phyloP scores from a whole-genome alignment of 2,113 vertebrate species.

The Galeopterus variegatus region DNA sequence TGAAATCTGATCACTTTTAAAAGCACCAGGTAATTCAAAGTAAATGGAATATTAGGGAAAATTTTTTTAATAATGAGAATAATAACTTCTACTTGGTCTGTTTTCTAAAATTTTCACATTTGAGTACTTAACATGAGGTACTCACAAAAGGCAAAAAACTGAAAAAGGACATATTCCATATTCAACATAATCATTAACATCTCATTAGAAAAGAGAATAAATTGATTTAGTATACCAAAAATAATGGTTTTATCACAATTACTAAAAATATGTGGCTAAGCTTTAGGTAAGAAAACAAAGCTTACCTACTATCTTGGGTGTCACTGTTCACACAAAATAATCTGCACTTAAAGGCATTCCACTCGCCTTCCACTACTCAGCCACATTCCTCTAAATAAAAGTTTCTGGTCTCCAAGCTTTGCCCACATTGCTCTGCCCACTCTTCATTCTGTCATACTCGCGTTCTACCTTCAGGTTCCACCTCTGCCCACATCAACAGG shows the following conservation, averaged over 20 bases:
- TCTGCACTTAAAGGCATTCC: not conserved
- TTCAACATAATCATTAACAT: not conserved
- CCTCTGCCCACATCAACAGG: rapidly evolving
- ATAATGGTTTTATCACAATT: no score
- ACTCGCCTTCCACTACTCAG: rapidly evolving
- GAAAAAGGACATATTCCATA: not conserved
- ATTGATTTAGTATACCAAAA: not conserved
- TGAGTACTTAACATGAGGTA: not conserved
- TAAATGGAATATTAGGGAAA: not conserved
- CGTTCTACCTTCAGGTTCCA: rapidly evolving
- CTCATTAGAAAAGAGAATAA: not conserved
- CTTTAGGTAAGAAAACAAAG: not conserved
- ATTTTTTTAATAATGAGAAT: not conserved
- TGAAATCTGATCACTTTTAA: not conserved
- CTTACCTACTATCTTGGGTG: not conserved
- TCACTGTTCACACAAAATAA: not conserved
- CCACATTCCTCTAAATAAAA: no score
- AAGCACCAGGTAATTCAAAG: not conserved
- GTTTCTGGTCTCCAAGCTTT: not conserved
- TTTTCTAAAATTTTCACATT: not conserved
- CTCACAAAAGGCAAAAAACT: not conserved
- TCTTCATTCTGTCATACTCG: not conserved
- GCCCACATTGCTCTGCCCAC: not conserved
- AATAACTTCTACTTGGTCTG: not conserved
- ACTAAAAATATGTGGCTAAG: no score